Evolutionary conservation across 2,888 invertebrate species (phyloP).

Genomic region (Clitarchus hookeri): DNA sequence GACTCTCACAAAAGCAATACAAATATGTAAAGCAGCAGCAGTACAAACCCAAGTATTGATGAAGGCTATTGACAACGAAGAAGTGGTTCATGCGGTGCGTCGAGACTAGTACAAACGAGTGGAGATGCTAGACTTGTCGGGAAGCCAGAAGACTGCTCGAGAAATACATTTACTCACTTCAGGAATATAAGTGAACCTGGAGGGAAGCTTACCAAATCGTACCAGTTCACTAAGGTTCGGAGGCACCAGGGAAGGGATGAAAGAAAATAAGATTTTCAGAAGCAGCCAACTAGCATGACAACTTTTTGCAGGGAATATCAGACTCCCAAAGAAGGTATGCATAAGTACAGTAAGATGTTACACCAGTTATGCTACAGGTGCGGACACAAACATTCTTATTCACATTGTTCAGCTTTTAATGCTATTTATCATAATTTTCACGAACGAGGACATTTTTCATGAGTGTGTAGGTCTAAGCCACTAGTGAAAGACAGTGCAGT

Average conservation of each 20-base stretch:
- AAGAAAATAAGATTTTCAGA: too few species aligned
- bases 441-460: too few species aligned
- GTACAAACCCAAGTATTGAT: neutral
- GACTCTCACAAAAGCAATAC: neutral
- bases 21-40: neutral
- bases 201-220: too few species aligned
- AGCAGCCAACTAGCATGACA: too few species aligned
- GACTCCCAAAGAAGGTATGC: too few species aligned
- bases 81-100: neutral
- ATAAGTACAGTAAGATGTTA: neutral
- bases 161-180: neutral
- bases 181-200: too few species aligned
- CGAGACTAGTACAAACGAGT: neutral
- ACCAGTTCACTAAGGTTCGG: neutral
- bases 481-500: neutral
- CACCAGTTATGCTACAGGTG: neutral
- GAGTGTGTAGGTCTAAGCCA: neutral
- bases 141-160: neutral
- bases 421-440: too few species aligned
- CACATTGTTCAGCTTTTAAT: neutral
- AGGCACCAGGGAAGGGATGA: too few species aligned
- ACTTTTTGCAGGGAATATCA: too few species aligned
- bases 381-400: neutral
- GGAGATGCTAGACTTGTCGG: neutral
- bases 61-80: neutral